phyloP scores from a whole-genome alignment of 2,797 vertebrate genomes.

The Sphenopsis melanotis region DNA sequence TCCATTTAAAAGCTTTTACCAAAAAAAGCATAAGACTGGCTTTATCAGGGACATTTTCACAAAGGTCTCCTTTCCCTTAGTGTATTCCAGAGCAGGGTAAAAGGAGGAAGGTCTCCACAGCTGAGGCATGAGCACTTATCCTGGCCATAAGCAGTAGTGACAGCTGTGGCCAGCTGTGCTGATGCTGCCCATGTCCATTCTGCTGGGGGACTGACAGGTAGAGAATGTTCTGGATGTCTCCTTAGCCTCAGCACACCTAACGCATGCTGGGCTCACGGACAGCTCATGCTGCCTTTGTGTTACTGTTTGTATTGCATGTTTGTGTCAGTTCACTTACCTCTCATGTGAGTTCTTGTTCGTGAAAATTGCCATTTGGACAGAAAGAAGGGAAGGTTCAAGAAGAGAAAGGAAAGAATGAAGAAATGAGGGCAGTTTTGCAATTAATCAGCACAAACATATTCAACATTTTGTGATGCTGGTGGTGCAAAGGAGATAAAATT shows the following conservation, averaged over 20 bases:
- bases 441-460: neutral
- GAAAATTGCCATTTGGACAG: neutral
- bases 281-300: neutral
- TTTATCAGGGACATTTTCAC: neutral
- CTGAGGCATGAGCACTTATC: neutral
- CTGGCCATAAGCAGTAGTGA: rapidly evolving
- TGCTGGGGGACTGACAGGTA: neutral
- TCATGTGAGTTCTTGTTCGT: neutral
- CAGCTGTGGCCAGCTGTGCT: neutral
- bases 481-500: neutral
- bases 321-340: neutral
- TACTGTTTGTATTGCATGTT: rapidly evolving
- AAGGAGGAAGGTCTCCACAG: neutral
- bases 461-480: neutral
- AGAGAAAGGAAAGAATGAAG: neutral
- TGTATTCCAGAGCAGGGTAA: rapidly evolving
- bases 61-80: neutral
- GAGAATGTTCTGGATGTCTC: rapidly evolving
- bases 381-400: neutral
- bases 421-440: neutral
- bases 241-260: neutral
- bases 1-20: neutral
- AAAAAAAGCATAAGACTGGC: neutral
- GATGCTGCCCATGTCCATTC: neutral
- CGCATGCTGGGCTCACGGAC: rapidly evolving